Base-by-base conservation (phyloP, 2,888 invertebrate genomes). In the Isotomurus palustris region DNA sequence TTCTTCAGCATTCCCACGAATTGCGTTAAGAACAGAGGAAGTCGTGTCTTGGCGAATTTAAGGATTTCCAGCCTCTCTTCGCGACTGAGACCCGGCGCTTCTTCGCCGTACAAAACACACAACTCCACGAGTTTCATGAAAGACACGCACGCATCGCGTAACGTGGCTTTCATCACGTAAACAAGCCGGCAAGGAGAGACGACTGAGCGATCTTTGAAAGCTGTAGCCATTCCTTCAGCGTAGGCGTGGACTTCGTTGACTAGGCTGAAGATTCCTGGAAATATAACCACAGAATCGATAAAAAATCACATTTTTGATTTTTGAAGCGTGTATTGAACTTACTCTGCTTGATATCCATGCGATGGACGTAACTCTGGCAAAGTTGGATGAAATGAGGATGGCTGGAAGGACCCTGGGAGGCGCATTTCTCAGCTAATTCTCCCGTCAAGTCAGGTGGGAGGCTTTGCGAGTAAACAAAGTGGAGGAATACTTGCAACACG, bases 61-160 rank as follows among this genome's bases (percentile, higher is more conserved):
- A 84, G 82, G 24, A 85, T 83, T 74, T 84, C 83, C 71, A 84
- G 81, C 62, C 83, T 77, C 71, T 85, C 84, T 64, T 81, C 81
- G 57, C 81, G 77, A 6, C 82, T 78, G 60, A 84, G 74, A 69
- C 83, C 82, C 36, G 79, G 76, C 72, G 83, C 83, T 67, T 82
- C 78, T 72, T 82, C 82, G 21, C 82, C 80, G 72, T 83, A 84
- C 60, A 84, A 75, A 72, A 84, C 83, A 75, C 84, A 84, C 35
- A 84, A 76, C 56, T 83, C 78, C 50, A 84, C 74, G 35, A 82
- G 73, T 74, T 81, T 80, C 55, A 70, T 62, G 38, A 66, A 62
- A 73, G 76, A 83, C 66, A 84, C 81, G 56, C 82, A 82, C 51
- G 80, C 79, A 72, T 84, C 84, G 63, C 82, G 75, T 38, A 84